Conservation (phyloP, 1,140 invertebrate genomes). For the Micrasema minimum region DNA sequence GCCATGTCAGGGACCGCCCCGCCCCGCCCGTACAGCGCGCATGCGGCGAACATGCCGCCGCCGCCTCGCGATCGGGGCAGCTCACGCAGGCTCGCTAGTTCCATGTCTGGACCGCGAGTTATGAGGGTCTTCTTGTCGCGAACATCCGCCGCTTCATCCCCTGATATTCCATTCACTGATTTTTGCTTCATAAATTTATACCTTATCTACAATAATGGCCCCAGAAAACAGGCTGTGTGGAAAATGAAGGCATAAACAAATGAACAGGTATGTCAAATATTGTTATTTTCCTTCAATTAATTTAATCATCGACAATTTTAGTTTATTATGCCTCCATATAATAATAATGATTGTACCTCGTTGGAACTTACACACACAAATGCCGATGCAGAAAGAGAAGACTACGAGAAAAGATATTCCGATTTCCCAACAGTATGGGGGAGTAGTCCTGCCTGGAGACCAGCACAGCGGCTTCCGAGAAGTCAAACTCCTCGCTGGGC, state of each 20-base stretch:
- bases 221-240: too few species aligned
- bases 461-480: slow-evolving; percentile 68
- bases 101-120: slow-evolving; percentile 76
- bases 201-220: too few species aligned
- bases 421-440: slow-evolving; percentile 70
- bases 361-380: slow-evolving; percentile 47
- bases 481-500: slow-evolving; percentile 64
- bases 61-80: slow-evolving; percentile 70
- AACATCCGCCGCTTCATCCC: slow-evolving; percentile 66
- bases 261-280: too few species aligned
- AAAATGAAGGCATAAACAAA: too few species aligned
- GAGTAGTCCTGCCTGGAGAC: slow-evolving; percentile 70
- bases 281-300: too few species aligned
- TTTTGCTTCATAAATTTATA: too few species aligned
- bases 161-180: slow-evolving; percentile 56
- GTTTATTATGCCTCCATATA: too few species aligned
- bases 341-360: too few species aligned
- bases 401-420: slow-evolving; percentile 65
- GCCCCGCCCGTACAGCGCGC: slow-evolving; percentile 76
- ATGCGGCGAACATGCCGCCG: slow-evolving; percentile 76
- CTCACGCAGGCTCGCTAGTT: slow-evolving; percentile 88
- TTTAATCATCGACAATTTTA: too few species aligned
- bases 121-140: slow-evolving; percentile 69
- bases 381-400: slow-evolving; percentile 61
- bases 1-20: slow-evolving; percentile 68